A percentile compares a stretch with the other conserved stretches of the same genome.
Conservation (phyloP, 2,888 invertebrate species). For the Rambutsinella grinnellia region DNA sequence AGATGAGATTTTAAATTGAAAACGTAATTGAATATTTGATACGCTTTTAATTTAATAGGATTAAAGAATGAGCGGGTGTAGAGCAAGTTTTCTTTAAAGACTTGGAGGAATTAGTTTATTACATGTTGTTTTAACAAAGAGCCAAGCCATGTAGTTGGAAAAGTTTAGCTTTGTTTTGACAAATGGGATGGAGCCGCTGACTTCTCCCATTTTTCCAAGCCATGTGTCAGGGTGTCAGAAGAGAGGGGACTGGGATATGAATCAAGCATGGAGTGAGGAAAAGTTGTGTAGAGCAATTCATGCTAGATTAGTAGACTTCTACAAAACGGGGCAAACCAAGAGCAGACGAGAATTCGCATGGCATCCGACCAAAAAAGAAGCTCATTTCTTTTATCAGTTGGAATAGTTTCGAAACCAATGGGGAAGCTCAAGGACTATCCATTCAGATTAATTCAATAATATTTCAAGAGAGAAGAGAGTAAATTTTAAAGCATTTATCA, state of each 20-base stretch:
- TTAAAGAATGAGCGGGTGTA: no score
- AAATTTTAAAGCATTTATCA: no score
- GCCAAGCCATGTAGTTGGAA: background rate
- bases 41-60: no score
- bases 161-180: conserved; percentile 31
- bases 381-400: background rate
- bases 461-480: no score
- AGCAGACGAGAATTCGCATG: conserved; percentile 3
- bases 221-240: conserved; percentile 28
- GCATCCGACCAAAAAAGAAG: conserved; percentile 17
- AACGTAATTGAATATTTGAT: no score
- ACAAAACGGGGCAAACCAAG: background rate
- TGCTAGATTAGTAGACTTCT: no score
- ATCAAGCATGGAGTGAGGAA: conserved; percentile 12
- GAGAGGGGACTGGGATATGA: conserved; percentile 23
- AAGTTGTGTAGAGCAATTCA: no score
- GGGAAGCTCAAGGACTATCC: no score
- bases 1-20: no score
- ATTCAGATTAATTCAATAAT: no score
- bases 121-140: background rate
- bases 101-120: no score
- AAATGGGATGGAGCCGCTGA: conserved; percentile 34
- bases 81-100: no score
- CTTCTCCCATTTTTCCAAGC: conserved; percentile 32
- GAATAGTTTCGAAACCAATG: background rate